Percentiles rank a stretch among this genome's conserved stretches.
Conservation (phyloP, 2,888 invertebrate species). For the Barypeithes pellucidus region DNA sequence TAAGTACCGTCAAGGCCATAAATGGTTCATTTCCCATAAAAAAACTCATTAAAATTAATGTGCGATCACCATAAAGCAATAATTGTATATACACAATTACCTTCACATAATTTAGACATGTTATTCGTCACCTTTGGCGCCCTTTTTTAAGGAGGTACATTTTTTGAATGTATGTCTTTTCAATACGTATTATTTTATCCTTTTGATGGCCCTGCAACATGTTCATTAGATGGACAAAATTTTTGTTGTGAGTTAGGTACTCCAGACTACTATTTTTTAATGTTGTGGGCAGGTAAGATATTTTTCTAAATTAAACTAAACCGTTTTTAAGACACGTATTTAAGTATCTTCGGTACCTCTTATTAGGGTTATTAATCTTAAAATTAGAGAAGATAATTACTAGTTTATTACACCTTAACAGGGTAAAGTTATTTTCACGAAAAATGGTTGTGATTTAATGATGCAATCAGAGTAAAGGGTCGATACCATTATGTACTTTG, state of each 20-base stretch:
- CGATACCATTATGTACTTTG: too few species aligned
- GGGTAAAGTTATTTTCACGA: too few species aligned
- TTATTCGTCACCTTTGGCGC: too few species aligned
- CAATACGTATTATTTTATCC: neutral
- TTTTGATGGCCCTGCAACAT: neutral
- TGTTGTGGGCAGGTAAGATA: slow-evolving; percentile 24
- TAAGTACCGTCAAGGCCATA: too few species aligned
- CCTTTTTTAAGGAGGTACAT: neutral
- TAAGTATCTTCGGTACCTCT: slow-evolving; percentile 2
- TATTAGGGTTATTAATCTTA: slow-evolving; percentile 28
- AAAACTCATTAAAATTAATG: too few species aligned
- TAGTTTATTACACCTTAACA: neutral
- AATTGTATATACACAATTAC: too few species aligned
- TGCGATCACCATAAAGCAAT: too few species aligned
- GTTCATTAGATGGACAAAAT: neutral
- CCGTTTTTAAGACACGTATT: slow-evolving; percentile 30
- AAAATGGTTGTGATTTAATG: too few species aligned
- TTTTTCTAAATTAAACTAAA: slow-evolving; percentile 32
- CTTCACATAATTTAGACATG: too few species aligned
- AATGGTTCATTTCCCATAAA: too few species aligned
- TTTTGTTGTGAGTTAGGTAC: neutral
- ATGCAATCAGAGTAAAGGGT: too few species aligned
- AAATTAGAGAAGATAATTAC: slow-evolving; percentile 14
- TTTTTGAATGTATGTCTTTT: neutral
- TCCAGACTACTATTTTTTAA: slow-evolving; percentile 20